These are phyloP conservation scores for Terebella lapidaria DNA, from an alignment of 2,888 invertebrate species.

Conservation along the genomic window DNA sequence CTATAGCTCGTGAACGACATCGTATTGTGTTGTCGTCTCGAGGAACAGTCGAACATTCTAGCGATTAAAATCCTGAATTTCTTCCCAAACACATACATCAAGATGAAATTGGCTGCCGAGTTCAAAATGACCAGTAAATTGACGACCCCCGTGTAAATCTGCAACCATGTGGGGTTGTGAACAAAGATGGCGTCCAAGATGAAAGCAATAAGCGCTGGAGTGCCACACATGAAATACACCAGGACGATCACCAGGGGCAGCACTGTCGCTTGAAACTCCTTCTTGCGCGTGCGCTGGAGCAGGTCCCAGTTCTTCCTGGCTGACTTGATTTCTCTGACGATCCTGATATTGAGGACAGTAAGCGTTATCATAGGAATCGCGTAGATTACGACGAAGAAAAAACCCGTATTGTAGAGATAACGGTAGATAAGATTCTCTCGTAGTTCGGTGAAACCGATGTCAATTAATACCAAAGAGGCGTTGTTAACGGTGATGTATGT, in stretches of 20 bases:
- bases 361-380: slow-evolving; percentile 39
- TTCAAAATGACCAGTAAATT: slow-evolving; percentile 37
- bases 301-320: slow-evolving; percentile 28
- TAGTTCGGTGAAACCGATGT: slow-evolving; percentile 13
- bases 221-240: slow-evolving; percentile 42
- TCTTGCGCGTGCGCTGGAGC: slow-evolving; percentile 36
- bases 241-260: slow-evolving; percentile 46
- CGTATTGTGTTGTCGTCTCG: too few relatives aligned
- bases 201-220: slow-evolving; percentile 27
- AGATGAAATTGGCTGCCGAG: slow-evolving; percentile 46
- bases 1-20: too few relatives aligned
- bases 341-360: slow-evolving; percentile 36
- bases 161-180: background rate
- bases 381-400: slow-evolving; percentile 34
- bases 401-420: slow-evolving; percentile 30
- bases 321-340: slow-evolving; percentile 40
- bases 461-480: slow-evolving; percentile 12
- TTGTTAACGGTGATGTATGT: slow-evolving; percentile 9
- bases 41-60: background rate
- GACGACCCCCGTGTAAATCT: slow-evolving; percentile 28
- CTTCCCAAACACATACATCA: slow-evolving; percentile 50
- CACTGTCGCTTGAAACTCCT: slow-evolving; percentile 44
- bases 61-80: slow-evolving; percentile 36
- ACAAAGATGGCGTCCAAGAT: slow-evolving; percentile 28
- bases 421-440: slow-evolving; percentile 23